Base-by-base conservation (phyloP, 2,888 invertebrate genomes). In the Stratiomys singularior region DNA sequence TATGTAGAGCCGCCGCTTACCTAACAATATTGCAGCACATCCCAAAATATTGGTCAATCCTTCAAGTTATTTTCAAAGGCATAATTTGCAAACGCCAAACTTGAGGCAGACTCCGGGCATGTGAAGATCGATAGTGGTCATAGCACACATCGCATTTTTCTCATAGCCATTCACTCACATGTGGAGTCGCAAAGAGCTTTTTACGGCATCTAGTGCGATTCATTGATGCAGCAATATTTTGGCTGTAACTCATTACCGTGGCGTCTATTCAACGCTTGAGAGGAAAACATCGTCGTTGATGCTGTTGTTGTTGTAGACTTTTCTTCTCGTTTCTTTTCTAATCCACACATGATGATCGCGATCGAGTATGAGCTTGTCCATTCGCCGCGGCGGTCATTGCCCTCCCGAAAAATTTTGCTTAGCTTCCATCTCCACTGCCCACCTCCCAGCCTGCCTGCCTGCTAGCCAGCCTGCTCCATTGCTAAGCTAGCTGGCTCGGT, bases 321-420 rank as follows among this genome's bases (percentile, higher is more conserved):
- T n/a, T n/a, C n/a, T n/a, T n/a, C n/a, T n/a, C n/a, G n/a, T 63
- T 63, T 63, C 27, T 63, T 58, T 58, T 63, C 63, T 63, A 63
- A 37, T 66, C n/a, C 66, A 66, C 66, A 66, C 37, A 66, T 66
- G 64, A 30, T 60, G 23, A 25, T 25, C 13, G 21, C 30, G 64
- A 64, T 37, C 52, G 30, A 28, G 37, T n/a, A 28, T 3, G 37
- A 27, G 66, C 28, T 25, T 27, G 66, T 66, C 18, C 37, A 37
- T 66, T 18, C 66, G 66, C 21, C 66, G 37, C 5, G 5, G 58
- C 66, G 66, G 66, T 66, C 66, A 66, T 28, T 66, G 66, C 66
- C 66, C 66, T 37, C 66, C 66, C 66, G 66, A 66, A 66, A 63
- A 66, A 66, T 25, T 66, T 66, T 37, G 37, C 66, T 21, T 37